phyloP scores from a whole-genome alignment of 2,113 vertebrate species.

The Oreotrochilus melanogaster region DNA sequence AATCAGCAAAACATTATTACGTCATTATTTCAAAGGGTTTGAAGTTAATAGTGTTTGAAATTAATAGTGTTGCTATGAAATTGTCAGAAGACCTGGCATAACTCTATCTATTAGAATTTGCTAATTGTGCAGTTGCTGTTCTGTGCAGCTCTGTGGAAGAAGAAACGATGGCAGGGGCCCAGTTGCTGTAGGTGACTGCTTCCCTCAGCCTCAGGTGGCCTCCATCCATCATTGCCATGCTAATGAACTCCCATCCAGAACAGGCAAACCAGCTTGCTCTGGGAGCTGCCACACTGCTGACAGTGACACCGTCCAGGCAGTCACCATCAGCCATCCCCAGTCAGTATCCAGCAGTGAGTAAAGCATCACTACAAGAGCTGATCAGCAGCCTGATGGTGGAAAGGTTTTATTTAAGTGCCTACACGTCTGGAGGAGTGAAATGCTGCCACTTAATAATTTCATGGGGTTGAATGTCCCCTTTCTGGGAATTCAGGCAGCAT shows the following conservation, averaged over 20 bases:
- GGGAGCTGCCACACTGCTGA: neutral
- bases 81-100: constrained; percentile 25
- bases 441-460: neutral
- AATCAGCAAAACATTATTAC: neutral
- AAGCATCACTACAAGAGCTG: neutral
- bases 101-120: neutral
- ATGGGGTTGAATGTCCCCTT: neutral
- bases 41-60: neutral
- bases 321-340: rapidly evolving
- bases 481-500: neutral
- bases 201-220: neutral
- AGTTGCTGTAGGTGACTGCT: rapidly evolving
- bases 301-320: rapidly evolving
- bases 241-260: rapidly evolving
- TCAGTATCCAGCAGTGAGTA: rapidly evolving
- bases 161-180: rapidly evolving
- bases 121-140: neutral
- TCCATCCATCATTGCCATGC: rapidly evolving
- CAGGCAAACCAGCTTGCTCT: rapidly evolving
- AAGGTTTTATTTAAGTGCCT: neutral
- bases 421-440: neutral
- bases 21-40: neutral
- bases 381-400: neutral
- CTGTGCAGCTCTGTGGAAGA: neutral
- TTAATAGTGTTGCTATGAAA: neutral